Evolutionary conservation across 2,113 vertebrate genomes (phyloP), one percentile per base, ranked within the genome.

Genomic region (Siniperca knerii): DNA sequence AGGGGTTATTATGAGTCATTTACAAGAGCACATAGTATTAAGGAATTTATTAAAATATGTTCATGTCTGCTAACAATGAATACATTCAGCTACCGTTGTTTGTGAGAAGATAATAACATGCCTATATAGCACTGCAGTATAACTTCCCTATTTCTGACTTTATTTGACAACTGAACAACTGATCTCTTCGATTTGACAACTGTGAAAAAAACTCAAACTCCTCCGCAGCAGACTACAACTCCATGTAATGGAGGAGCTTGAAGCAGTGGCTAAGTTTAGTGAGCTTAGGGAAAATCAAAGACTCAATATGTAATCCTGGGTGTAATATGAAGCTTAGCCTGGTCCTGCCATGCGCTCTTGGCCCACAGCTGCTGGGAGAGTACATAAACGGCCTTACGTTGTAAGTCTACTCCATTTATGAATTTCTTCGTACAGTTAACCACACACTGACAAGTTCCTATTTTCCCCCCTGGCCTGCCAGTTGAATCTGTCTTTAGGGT

Each of bases 281-380:
- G 90, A 94, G 94, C 93, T 94, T 94, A 92, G 82, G 81, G 91
- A 90, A 95, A 95, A 94, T 94, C 92, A 95, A 94, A 95, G 92
- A 91, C 89, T 94, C 90, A 88, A 84, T 91, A 89, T 94, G 95
- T 95, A 95, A 95, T 95, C 92, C 95, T 92, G 92, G 84, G 90
- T 93, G 94, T 95, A 96, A 96, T 92, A 90, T 89, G 93, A 95
- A 92, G 91, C 94, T 94, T 91, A 91, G 89, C 76, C 79, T 79
- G 80, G 93, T 82, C 86, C 79, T 89, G 92, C 90, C 93, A 93
- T 89, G 90, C 71, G 90, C 92, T 90, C 75, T 89, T 86, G 91
- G 87, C 87, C 93, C 88, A 90, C 89, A 92, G 90, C 94, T 94
- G 93, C 89, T 87, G 74, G 75, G 75, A 90, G 89, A 90, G 87